A percentile compares a stretch with the other conserved stretches of the same genome.
Evolutionary conservation across 2,797 vertebrate species (phyloP).

Genomic region (Oryzias sinensis): DNA sequence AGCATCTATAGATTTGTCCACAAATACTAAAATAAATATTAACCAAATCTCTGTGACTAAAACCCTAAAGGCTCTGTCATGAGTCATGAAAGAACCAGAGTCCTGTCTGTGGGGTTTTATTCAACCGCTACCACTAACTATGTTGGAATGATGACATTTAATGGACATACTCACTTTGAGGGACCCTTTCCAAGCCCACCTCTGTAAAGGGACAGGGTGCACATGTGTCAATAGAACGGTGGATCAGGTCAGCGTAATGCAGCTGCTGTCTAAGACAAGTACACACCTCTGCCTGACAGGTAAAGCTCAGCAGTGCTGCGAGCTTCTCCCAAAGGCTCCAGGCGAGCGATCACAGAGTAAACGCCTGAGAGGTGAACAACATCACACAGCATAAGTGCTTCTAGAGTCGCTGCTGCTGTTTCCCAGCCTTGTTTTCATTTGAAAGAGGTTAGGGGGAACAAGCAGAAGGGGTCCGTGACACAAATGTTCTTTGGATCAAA

Average conservation of each 20-base stretch:
- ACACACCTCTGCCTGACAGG: slow-evolving; percentile 89
- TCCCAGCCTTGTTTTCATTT: no score
- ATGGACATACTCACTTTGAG: slow-evolving; percentile 82
- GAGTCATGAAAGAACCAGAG: neutral
- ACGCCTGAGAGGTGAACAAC: slow-evolving; percentile 77
- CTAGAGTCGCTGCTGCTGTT: no score
- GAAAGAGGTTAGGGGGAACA: neutral
- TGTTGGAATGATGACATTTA: neutral
- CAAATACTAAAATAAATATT: slow-evolving; percentile 6
- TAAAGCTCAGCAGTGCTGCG: slow-evolving; percentile 92
- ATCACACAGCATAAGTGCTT: neutral
- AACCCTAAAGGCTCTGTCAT: neutral
- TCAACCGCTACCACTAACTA: neutral
- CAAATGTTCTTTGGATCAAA: neutral
- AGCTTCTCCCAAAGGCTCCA: slow-evolving; percentile 89
- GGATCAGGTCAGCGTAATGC: neutral
- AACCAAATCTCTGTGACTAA: neutral
- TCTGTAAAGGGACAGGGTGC: slow-evolving; percentile 80
- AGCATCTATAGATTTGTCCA: slow-evolving; percentile 77
- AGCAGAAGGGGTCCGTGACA: no score
- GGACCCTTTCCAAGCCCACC: slow-evolving; percentile 84
- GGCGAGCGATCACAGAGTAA: slow-evolving; percentile 89
- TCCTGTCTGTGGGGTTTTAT: neutral
- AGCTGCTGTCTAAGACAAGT: neutral
- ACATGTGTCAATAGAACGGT: slow-evolving; percentile 14